Evolutionary conservation across 2,113 vertebrate species (phyloP).

Genomic region (Cygnus atratus): DNA sequence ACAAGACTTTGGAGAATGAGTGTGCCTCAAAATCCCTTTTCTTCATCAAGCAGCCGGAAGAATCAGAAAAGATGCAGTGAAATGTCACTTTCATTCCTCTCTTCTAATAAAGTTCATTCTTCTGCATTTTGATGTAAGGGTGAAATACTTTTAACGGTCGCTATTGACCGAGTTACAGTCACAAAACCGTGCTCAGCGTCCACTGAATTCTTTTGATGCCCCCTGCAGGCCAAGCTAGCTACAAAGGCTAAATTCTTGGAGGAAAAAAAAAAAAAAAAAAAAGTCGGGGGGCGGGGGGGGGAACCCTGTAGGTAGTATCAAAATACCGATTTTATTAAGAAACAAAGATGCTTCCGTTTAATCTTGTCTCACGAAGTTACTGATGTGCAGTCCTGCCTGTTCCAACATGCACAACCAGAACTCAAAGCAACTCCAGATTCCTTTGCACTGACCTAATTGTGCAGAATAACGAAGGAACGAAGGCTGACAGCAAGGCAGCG

Average conservation of each 20-base stretch:
- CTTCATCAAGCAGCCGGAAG: not conserved
- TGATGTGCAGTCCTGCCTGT: not conserved
- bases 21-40: not conserved
- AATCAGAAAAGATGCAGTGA: not conserved
- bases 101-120: not conserved
- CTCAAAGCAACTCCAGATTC: not conserved
- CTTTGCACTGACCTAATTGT: not conserved
- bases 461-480: accelerated
- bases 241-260: not conserved
- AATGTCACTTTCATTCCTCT: not conserved
- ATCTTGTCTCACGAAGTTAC: not conserved
- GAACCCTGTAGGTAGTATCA: not conserved
- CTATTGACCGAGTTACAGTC: not conserved
- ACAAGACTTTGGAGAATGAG: not conserved
- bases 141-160: not conserved
- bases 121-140: not conserved
- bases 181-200: not conserved
- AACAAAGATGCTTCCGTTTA: not conserved
- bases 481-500: accelerated
- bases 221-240: conserved; percentile 61
- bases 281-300: no score
- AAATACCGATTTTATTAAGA: not conserved
- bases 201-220: conserved; percentile 67
- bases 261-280: not conserved
- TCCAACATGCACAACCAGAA: not conserved